These are phyloP conservation scores for Pedicia rivosa DNA, from an alignment of 2,888 invertebrate species.

Conservation along the genomic window DNA sequence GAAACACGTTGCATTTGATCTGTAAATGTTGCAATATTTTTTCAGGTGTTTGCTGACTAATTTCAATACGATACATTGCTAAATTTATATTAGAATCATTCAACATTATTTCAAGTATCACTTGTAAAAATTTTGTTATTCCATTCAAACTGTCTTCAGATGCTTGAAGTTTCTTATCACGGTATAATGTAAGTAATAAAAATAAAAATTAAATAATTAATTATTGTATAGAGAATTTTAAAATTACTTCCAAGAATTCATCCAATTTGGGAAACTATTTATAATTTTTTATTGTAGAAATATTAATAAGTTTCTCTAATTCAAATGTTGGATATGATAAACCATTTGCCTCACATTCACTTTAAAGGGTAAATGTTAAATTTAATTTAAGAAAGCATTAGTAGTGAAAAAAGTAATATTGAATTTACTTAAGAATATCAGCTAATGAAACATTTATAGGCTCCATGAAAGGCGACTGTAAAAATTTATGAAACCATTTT, in stretches of 20 bases:
- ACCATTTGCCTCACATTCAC: conserved; percentile 54
- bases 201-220: not conserved
- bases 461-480: conserved; percentile 22
- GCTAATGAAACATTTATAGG: conserved; percentile 25
- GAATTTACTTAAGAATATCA: too few relatives aligned
- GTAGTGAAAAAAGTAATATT: too few relatives aligned
- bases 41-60: conserved; percentile 29
- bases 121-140: conserved; percentile 27
- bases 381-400: too few relatives aligned
- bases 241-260: conserved; percentile 19
- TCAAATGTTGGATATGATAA: conserved; percentile 60
- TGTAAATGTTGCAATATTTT: conserved; percentile 30
- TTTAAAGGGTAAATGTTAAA: too few relatives aligned
- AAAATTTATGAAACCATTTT: conserved; percentile 26
- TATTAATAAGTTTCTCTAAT: conserved; percentile 49
- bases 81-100: conserved; percentile 28
- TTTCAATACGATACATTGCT: conserved; percentile 25
- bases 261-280: conserved; percentile 31
- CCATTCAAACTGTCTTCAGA: conserved; percentile 26
- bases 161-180: conserved; percentile 16
- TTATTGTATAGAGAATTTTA: too few relatives aligned
- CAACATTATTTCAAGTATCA: conserved; percentile 28
- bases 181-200: not conserved
- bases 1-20: conserved; percentile 33
- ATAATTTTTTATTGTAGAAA: conserved; percentile 40